Conservation (phyloP, 2,113 vertebrate species). For the Lipophrys pholis region DNA sequence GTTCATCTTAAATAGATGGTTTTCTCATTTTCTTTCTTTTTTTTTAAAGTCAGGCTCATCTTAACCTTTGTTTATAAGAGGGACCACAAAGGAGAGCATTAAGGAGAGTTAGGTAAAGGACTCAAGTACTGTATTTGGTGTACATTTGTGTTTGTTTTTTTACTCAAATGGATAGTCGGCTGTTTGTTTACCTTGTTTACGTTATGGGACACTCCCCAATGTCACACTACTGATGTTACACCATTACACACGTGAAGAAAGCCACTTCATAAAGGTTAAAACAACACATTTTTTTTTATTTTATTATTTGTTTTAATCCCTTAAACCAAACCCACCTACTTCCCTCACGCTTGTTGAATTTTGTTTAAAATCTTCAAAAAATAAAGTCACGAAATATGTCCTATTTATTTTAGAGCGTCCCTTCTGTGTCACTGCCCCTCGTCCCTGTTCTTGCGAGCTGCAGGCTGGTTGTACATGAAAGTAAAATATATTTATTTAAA, state of each 20-base stretch:
- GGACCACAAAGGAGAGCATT: conserved; percentile 64
- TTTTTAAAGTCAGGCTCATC: conserved; percentile 40
- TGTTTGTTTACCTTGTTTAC: conserved; percentile 60
- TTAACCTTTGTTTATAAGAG: conserved; percentile 56
- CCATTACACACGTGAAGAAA: conserved; percentile 33
- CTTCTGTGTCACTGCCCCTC: conserved; percentile 22
- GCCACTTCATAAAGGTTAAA: conserved; percentile 31
- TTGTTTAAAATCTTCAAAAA: not conserved
- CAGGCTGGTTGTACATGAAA: conserved; percentile 68
- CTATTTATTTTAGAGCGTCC: conserved; percentile 62
- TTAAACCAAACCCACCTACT: conserved; percentile 13
- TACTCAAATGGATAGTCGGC: conserved; percentile 20
- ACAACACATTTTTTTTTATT: conserved; percentile 43
- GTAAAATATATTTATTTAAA: conserved; percentile 79
- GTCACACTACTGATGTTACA: conserved; percentile 73
- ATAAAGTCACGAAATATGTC: conserved; percentile 29
- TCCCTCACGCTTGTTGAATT: conserved; percentile 23
- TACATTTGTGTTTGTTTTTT: conserved; percentile 6
- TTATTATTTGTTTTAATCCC: conserved; percentile 16
- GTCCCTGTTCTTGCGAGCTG: conserved; percentile 32
- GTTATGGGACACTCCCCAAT: conserved; percentile 45
- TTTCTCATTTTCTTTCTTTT: conserved; percentile 1
- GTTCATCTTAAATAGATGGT: conserved; percentile 40
- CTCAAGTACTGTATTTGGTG: conserved; percentile 71
- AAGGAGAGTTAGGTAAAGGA: conserved; percentile 33